Evolutionary conservation across 2,113 vertebrate species (phyloP).

Genomic region (Pipa parva): DNA sequence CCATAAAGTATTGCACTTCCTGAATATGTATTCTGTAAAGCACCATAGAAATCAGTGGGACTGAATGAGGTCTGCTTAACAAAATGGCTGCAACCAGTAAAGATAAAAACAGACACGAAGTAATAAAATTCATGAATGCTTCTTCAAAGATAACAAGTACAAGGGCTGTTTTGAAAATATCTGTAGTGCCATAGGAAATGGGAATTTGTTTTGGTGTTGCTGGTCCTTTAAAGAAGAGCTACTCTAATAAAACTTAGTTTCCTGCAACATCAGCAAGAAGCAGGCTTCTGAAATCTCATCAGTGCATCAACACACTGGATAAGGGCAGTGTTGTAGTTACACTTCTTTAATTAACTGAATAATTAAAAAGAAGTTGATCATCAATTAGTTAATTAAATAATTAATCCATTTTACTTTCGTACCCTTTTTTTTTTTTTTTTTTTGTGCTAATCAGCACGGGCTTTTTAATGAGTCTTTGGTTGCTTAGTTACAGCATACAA

Average conservation of each 20-base stretch:
- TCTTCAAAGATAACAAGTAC: too few relatives aligned
- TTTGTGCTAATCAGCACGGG: constrained; percentile 74
- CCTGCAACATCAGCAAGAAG: constrained; percentile 15
- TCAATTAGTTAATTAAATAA: constrained; percentile 76
- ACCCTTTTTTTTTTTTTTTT: constrained; percentile 57
- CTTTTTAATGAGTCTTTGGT: constrained; percentile 72
- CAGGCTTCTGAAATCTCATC: constrained; percentile 56
- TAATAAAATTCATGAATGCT: too few relatives aligned
- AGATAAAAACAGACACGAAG: too few relatives aligned
- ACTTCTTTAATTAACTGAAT: constrained; percentile 73
- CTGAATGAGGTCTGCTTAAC: too few relatives aligned
- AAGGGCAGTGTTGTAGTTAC: constrained; percentile 65
- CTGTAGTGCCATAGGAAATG: too few relatives aligned
- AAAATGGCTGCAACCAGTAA: too few relatives aligned
- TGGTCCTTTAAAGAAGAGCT: too few relatives aligned
- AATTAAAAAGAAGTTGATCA: constrained; percentile 77
- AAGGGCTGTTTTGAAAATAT: too few relatives aligned
- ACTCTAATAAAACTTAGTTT: neutral
- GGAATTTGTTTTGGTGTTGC: too few relatives aligned
- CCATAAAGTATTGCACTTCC: too few relatives aligned
- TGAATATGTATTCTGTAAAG: too few relatives aligned
- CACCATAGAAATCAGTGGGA: too few relatives aligned
- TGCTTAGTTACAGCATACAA: constrained; percentile 70
- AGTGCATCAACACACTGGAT: constrained; percentile 53
- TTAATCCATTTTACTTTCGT: constrained; percentile 65